phyloP scores from a whole-genome alignment of 2,113 vertebrate species.

The Panurus biarmicus region DNA sequence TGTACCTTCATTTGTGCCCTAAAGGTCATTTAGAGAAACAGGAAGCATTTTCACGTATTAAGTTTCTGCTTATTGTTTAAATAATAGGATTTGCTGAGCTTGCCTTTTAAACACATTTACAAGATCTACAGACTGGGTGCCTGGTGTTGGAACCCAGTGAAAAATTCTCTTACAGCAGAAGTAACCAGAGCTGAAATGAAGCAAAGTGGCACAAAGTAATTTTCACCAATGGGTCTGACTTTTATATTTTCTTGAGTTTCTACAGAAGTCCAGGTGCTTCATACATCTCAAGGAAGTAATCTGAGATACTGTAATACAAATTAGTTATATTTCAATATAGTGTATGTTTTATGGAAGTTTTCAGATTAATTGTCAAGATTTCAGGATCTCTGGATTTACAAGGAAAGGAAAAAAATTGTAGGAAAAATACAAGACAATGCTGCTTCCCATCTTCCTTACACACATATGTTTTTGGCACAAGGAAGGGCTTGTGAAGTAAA shows the following conservation, averaged over 20 bases:
- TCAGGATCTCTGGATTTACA: not conserved
- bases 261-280: not conserved
- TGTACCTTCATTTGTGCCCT: not conserved
- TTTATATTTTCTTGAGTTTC: not conserved
- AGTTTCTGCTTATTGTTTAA: conserved; percentile 14
- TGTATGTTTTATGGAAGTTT: not conserved
- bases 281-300: not conserved
- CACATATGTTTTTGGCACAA: not conserved
- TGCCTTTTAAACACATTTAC: not conserved
- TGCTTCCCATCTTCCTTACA: not conserved
- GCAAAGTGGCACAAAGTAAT: not conserved
- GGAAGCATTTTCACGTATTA: conserved; percentile 11
- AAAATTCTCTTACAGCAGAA: not conserved
- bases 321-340: not conserved
- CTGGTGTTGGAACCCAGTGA: not conserved
- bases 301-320: not conserved
- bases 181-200: not conserved
- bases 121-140: not conserved
- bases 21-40: not conserved
- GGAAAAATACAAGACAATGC: not conserved
- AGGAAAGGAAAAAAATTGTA: no score
- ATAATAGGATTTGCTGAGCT: not conserved
- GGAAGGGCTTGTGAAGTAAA: not conserved
- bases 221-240: not conserved
- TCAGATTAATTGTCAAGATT: not conserved